phyloP scores from a whole-genome alignment of 1,140 invertebrate genomes.

The Drosophila neocordata region DNA sequence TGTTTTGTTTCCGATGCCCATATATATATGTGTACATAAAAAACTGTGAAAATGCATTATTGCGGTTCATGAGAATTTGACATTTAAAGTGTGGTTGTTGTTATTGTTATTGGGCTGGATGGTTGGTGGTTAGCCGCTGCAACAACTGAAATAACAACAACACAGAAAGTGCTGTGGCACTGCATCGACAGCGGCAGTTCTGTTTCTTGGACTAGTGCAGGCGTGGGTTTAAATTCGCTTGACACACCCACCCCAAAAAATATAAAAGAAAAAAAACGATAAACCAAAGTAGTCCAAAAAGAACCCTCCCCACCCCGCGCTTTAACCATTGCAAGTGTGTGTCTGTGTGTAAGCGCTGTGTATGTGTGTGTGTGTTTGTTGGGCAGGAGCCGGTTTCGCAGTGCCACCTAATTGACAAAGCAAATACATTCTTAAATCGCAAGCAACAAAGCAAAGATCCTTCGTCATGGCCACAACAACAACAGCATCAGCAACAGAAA shows the following conservation, averaged over 20 bases:
- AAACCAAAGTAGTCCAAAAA: conserved; percentile 51
- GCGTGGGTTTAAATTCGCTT: conserved; percentile 56
- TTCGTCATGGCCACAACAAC: conserved; percentile 14
- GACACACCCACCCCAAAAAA: conserved; percentile 73
- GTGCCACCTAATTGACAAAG: conserved; percentile 72
- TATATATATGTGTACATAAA: neutral
- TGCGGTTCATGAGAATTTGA: conserved; percentile 75
- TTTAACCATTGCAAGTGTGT: conserved; percentile 19
- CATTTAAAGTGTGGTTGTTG: conserved; percentile 45
- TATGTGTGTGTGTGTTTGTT: conserved; percentile 20
- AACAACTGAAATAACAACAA: conserved; percentile 27
- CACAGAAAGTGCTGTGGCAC: conserved; percentile 19
- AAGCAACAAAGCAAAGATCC: conserved; percentile 40
- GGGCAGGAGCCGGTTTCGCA: conserved; percentile 57
- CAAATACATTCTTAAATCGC: conserved; percentile 43
- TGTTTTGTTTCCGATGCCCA: neutral
- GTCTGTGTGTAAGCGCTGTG: neutral
- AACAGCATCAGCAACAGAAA: conserved; percentile 6
- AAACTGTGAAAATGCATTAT: conserved; percentile 34
- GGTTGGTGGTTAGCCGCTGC: conserved; percentile 28
- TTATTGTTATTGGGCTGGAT: conserved; percentile 16
- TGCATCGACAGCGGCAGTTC: conserved; percentile 19
- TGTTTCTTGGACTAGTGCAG: neutral
- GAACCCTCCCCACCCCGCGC: neutral
- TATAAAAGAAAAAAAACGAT: conserved; percentile 11